These are phyloP conservation scores for Metridium senile DNA, from an alignment of 92 coral and sea anemone genomes.

Conservation along the genomic window DNA sequence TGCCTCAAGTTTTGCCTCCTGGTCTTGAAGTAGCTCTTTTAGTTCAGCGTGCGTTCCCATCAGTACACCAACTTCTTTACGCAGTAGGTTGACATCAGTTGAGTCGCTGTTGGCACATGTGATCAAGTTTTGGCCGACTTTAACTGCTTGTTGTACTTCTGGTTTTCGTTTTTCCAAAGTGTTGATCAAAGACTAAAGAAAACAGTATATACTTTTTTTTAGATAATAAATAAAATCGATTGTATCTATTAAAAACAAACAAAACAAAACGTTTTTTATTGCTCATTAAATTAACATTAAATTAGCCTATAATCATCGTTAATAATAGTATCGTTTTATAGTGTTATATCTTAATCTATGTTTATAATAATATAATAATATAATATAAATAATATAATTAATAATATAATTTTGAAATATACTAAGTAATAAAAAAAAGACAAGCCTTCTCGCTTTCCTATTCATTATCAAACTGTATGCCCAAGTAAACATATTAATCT, in stretches of 20 bases:
- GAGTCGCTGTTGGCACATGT: conserved; percentile 72
- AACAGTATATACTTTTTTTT: neutral
- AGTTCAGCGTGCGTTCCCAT: conserved; percentile 65
- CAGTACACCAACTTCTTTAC: conserved; percentile 74
- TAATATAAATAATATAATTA: too few relatives aligned
- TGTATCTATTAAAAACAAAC: neutral
- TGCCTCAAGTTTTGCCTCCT: conserved; percentile 64
- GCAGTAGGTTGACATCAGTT: conserved; percentile 67
- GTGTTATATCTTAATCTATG: too few relatives aligned
- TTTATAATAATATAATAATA: too few relatives aligned
- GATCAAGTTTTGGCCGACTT: conserved; percentile 75
- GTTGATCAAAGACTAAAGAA: conserved; percentile 61
- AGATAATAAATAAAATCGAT: neutral
- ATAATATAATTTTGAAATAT: too few relatives aligned
- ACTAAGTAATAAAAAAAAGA: too few relatives aligned
- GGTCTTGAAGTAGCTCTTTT: conserved; percentile 65
- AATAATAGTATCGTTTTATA: too few relatives aligned
- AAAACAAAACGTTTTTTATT: neutral
- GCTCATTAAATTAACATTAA: too few relatives aligned
- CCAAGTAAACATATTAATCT: too few relatives aligned
- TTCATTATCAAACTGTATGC: too few relatives aligned
- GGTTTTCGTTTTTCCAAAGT: conserved; percentile 68
- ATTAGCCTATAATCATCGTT: too few relatives aligned
- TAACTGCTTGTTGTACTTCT: conserved; percentile 71
- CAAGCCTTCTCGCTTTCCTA: too few relatives aligned